Conservation (phyloP, 2,113 vertebrate species). For the Seriola rivoliana region DNA sequence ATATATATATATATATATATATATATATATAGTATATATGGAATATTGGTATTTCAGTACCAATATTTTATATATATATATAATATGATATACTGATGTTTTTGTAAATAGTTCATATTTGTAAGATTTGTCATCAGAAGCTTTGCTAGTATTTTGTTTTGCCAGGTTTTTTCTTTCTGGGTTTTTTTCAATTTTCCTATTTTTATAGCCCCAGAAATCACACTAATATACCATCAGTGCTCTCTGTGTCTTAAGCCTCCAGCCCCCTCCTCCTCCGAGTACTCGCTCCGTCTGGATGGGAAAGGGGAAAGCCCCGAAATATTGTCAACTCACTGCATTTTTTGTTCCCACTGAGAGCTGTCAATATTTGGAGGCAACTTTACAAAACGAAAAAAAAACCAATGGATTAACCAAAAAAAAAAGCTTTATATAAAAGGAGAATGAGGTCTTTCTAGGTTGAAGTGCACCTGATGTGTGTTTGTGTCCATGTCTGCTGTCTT, state of each 20-base stretch:
- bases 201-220: slow-evolving; percentile 75
- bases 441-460: slow-evolving; percentile 53
- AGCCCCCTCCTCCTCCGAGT: slow-evolving; percentile 4
- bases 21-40: slow-evolving; percentile 76
- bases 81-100: slow-evolving; percentile 77
- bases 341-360: slow-evolving; percentile 35
- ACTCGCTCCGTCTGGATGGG: slow-evolving; percentile 18
- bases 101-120: slow-evolving; percentile 85
- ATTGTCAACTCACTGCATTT: slow-evolving; percentile 42
- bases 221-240: slow-evolving; percentile 73
- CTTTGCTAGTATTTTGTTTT: slow-evolving; percentile 80
- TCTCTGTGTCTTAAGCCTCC: slow-evolving; percentile 67
- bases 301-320: slow-evolving; percentile 36
- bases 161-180: slow-evolving; percentile 49
- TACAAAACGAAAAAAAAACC: background rate
- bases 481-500: slow-evolving; percentile 43
- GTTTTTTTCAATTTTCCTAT: slow-evolving; percentile 54
- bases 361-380: slow-evolving; percentile 44
- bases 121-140: slow-evolving; percentile 82
- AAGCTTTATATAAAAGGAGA: slow-evolving; percentile 62
- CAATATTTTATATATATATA: slow-evolving; percentile 83
- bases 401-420: slow-evolving; percentile 44
- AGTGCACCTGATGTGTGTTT: slow-evolving; percentile 44
- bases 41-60: slow-evolving; percentile 75
- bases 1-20: slow-evolving; percentile 73